Evolutionary conservation across 2,888 invertebrate genomes (phyloP), one percentile per base, ranked within the genome.

Genomic region (Dicranocentrus wangi): DNA sequence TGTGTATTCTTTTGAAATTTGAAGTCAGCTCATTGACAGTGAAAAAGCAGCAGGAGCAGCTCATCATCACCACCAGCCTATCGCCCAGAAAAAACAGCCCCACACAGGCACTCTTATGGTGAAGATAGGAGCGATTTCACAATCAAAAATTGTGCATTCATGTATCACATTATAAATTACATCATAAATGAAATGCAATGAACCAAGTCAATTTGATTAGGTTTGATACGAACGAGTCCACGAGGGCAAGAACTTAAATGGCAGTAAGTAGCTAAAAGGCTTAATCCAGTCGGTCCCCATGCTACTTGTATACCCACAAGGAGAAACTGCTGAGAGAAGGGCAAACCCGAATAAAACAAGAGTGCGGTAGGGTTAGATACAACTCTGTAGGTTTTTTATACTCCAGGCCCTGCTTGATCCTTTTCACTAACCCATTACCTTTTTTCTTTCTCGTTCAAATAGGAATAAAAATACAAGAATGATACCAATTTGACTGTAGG

Each of bases 201-300:
- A 84, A 80, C 85, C 84, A 80, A 80, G 72, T 75, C 82, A 81
- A 84, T 83, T 84, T 83, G 83, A 85, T 84, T 82, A 85, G n/a
- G 72, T 55, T 73, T 39, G 13, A 13, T 8, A 39, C 55, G 75
- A 72, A 47, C 51, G 51, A 78, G 70, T 78, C 70, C 60, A 51
- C 27, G n/a, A 15, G 39, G 28, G 42, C 47, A 69, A 68, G 47
- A 66, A 58, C 55, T 55, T 28, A 32, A 47, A 63, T 13, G 25
- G 51, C 23, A 43, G 27, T 25, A 39, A 7, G 17, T 39, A 65
- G 39, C 28, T 39, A 73, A 73, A 51, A 55, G 28, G 23, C 27
- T 51, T 2, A 19, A 61, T 17, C 42, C 8, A 58, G 25, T 3
- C 21, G 3, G 47, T 43, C 13, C 13, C n/a, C 43, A n/a, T 5